Evolutionary conservation across 2,797 vertebrate genomes (phyloP).

Genomic region (Argya squamiceps): DNA sequence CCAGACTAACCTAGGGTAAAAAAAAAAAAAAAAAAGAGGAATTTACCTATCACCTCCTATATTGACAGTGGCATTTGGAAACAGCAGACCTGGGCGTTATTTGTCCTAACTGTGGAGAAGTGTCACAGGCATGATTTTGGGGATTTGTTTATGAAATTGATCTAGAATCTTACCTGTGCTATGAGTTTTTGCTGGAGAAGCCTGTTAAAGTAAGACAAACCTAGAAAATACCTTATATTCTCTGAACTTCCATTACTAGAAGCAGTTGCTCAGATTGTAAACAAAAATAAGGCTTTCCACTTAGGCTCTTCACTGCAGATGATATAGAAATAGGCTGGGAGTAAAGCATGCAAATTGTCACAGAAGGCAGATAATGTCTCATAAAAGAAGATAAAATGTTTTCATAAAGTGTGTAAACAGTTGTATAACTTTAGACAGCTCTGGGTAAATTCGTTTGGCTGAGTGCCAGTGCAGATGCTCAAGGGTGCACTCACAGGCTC

Average conservation of each 20-base stretch:
- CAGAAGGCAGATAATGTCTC: background rate
- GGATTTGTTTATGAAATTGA: background rate
- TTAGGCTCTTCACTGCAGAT: background rate
- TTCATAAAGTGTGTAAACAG: slow-evolving; percentile 1
- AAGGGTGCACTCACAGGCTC: background rate
- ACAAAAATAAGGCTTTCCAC: background rate
- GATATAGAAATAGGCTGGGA: background rate
- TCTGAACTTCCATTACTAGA: background rate
- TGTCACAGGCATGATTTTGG: background rate
- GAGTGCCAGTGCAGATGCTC: background rate
- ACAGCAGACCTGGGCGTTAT: background rate
- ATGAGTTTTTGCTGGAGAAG: background rate
- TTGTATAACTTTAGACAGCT: background rate
- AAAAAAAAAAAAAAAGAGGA: background rate
- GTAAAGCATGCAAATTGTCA: background rate
- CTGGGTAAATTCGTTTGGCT: background rate
- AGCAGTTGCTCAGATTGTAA: background rate
- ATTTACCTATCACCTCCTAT: accelerated
- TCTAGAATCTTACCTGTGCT: background rate
- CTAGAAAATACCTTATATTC: background rate
- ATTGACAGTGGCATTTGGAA: background rate
- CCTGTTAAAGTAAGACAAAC: background rate
- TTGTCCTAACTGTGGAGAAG: background rate
- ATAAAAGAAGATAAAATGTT: slow-evolving; percentile 17
- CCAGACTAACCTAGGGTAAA: background rate